These are phyloP conservation scores for Pseudolaguvia tuberculata DNA, from an alignment of 2,113 vertebrate species.

Conservation along the genomic window DNA sequence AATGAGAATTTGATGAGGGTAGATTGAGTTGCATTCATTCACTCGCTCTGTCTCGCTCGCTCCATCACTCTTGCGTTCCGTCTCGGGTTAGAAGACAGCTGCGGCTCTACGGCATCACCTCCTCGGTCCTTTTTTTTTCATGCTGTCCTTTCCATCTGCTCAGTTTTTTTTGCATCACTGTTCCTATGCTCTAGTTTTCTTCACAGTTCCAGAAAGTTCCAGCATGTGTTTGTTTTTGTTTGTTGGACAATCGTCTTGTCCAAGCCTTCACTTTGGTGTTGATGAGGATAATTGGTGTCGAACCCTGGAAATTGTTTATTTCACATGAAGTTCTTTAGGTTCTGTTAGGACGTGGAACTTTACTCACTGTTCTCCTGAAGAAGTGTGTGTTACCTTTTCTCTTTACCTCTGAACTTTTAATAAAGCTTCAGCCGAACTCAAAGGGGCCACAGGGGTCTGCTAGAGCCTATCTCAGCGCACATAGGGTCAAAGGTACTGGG, in stretches of 20 bases:
- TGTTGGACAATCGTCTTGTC: conserved; percentile 15
- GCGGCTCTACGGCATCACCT: conserved; percentile 22
- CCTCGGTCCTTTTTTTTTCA: too few relatives aligned
- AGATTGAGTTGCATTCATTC: not conserved
- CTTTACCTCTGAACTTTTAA: too few relatives aligned
- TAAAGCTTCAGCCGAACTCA: too few relatives aligned
- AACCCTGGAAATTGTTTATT: conserved; percentile 35
- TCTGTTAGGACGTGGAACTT: not conserved
- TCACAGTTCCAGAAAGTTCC: not conserved
- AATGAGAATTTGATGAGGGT: not conserved
- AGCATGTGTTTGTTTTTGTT: conserved; percentile 20
- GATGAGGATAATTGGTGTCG: conserved; percentile 70
- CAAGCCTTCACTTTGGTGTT: conserved; percentile 57
- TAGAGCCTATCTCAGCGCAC: too few relatives aligned
- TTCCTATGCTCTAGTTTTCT: not conserved
- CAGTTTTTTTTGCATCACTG: not conserved
- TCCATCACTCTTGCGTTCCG: conserved; percentile 28
- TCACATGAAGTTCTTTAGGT: too few relatives aligned
- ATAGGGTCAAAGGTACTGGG: too few relatives aligned
- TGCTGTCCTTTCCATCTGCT: too few relatives aligned
- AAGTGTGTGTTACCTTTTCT: not conserved
- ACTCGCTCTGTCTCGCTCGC: not conserved
- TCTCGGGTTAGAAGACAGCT: not conserved
- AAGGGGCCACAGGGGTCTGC: too few relatives aligned
- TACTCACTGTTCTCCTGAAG: not conserved